Percentiles rank a stretch among this genome's conserved stretches.
Evolutionary conservation across 2,797 vertebrate genomes (phyloP).

Genomic region (Pachyuromys duprasi): DNA sequence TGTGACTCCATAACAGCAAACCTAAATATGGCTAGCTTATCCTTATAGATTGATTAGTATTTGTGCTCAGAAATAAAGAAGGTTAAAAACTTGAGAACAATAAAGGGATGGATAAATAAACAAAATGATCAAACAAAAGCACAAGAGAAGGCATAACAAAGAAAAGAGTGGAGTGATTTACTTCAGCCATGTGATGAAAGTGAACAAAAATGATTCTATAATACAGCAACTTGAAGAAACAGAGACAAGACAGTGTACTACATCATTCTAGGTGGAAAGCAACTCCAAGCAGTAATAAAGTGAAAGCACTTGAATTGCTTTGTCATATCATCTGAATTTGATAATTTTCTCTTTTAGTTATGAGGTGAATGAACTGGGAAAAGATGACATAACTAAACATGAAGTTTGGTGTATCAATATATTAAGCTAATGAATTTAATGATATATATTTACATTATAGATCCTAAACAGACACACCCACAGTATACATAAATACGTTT

Average conservation of each 20-base stretch:
- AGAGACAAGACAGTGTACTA: neutral
- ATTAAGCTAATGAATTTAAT: conserved; percentile 6
- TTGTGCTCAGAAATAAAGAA: neutral
- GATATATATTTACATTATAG: neutral
- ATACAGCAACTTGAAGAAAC: neutral
- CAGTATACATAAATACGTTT: neutral
- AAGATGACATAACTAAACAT: conserved; percentile 22
- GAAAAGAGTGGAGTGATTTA: neutral
- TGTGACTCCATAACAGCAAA: neutral
- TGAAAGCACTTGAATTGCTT: neutral
- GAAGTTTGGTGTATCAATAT: neutral
- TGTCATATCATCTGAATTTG: neutral
- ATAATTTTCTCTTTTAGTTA: conserved; percentile 6
- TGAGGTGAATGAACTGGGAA: neutral
- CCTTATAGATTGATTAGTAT: neutral
- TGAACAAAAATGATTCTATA: neutral
- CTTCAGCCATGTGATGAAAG: neutral
- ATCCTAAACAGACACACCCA: neutral
- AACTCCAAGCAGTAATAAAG: conserved; percentile 24
- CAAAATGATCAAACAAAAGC: conserved; percentile 29
- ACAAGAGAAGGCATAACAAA: neutral
- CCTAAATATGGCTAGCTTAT: neutral
- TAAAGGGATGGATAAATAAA: neutral
- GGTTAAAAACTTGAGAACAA: conserved; percentile 35
- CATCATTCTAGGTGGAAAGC: conserved; percentile 6